Evolutionary conservation across 2,797 vertebrate species (phyloP), one percentile per base, ranked within the genome.

Genomic region (Channallabes apus): DNA sequence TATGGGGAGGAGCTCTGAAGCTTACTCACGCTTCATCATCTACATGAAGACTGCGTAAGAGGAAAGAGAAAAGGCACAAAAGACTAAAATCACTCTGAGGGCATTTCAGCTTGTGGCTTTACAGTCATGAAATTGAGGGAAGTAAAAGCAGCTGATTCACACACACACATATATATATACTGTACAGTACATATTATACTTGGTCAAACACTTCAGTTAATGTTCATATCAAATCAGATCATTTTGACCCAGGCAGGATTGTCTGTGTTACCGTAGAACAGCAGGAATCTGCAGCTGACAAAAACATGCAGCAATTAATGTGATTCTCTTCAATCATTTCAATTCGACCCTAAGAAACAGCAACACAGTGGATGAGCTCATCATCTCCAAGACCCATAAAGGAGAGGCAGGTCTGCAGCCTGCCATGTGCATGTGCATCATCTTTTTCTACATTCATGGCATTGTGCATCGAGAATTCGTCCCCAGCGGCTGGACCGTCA

Each of bases 1-100:
- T 87, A 85, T 11, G 54, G 46, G 84, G 85, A 84, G 86, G 87
- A 87, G 87, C 85, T 85, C 59, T 77, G 71, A 83, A 86, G 84
- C 87, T 75, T 82, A 80, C 82, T 86, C 84, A 72, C n/a, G 22
- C 83, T 68, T 86, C 75, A 84, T 87, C 82, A 38, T 84, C 77
- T 81, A 81, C 62, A 80, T 83, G 58, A 84, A 84, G 69, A 80
- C 41, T 75, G 82, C 7, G 4, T 38, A 67, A 75, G 17, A 78
- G 72, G 65, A 62, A 81, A 51, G 18, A 51, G 58, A 76, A 80
- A 80, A 32, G 32, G 29, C 29, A 83, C 32, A 80, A 83, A 64
- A 68, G 71, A 64, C 17, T 41, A 56, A 29, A 65, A 22, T 65
- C 59, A 32, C 22, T 67, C 27, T 29, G 54, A 79, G 35, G 24